phyloP scores from a whole-genome alignment of 2,888 invertebrate species.

The Aspidiotus rigidus region DNA sequence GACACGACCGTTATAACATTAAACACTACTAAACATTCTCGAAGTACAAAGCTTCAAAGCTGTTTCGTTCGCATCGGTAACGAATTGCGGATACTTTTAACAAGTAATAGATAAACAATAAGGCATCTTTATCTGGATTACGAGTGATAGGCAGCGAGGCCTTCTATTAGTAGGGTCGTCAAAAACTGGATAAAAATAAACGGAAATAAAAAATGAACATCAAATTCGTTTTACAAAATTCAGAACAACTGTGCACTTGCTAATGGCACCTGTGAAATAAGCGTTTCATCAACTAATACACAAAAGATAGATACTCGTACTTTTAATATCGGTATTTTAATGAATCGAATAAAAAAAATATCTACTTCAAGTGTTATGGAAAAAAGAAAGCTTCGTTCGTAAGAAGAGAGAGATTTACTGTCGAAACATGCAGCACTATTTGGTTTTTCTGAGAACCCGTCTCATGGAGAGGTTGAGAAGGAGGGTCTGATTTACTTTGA shows the following conservation, averaged over 20 bases:
- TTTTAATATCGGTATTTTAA: too few species aligned
- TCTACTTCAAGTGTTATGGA: slow-evolving; percentile 15
- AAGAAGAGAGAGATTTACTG: too few species aligned
- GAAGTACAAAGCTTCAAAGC: neutral
- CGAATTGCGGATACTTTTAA: neutral
- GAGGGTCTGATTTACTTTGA: too few species aligned
- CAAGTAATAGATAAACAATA: neutral
- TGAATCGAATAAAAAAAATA: slow-evolving; percentile 11
- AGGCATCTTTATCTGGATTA: neutral
- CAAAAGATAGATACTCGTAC: neutral
- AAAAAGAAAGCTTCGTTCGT: slow-evolving; percentile 11
- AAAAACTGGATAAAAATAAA: slow-evolving; percentile 7
- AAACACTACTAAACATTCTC: too few species aligned
- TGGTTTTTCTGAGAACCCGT: too few species aligned
- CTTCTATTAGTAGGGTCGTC: neutral
- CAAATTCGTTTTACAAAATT: slow-evolving; percentile 1
- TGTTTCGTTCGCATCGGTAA: neutral
- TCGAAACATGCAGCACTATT: too few species aligned
- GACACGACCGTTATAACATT: too few species aligned
- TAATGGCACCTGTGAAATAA: slow-evolving; percentile 26
- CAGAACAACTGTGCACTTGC: slow-evolving; percentile 25
- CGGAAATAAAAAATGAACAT: neutral
- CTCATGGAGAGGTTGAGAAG: too few species aligned
- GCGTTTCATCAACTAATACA: slow-evolving; percentile 16
- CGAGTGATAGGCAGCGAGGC: neutral